A percentile compares a stretch with the other conserved stretches of the same genome.
Evolutionary conservation across 2,888 invertebrate genomes (phyloP).

Genomic region (Amphipyra tragopoginis): DNA sequence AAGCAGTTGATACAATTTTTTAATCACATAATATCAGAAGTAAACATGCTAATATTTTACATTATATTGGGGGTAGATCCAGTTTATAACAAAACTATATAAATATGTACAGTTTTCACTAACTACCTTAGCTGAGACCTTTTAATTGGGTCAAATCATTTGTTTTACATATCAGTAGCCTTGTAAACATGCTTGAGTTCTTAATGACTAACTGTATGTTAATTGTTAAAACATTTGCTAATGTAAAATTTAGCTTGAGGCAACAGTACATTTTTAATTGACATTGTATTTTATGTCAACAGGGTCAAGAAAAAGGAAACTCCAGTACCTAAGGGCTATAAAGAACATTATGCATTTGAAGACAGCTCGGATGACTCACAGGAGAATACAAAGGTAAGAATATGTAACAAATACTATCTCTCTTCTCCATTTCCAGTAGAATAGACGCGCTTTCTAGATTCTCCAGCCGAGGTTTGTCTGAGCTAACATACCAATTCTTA

Average conservation of each 20-base stretch:
- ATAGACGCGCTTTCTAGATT: too few species aligned
- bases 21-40: constrained; percentile 3
- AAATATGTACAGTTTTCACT: neutral
- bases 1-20: constrained; percentile 11
- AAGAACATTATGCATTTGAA: constrained; percentile 87
- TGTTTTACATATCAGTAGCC: neutral
- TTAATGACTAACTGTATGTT: neutral
- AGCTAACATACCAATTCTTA: too few species aligned
- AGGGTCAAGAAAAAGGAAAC: constrained; percentile 91
- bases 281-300: constrained; percentile 46
- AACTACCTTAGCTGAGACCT: neutral
- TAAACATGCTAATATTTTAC: constrained; percentile 2
- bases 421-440: too few species aligned
- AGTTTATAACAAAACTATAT: neutral
- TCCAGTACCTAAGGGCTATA: constrained; percentile 86
- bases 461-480: too few species aligned
- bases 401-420: neutral
- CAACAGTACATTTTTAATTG: constrained; percentile 5
- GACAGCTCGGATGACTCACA: constrained; percentile 88
- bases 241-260: neutral
- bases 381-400: constrained; percentile 76
- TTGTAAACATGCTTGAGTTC: neutral
- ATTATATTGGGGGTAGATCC: neutral
- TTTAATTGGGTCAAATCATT: neutral
- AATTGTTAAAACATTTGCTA: constrained; percentile 4